Percentiles rank a stretch among this genome's conserved stretches.
Evolutionary conservation across 2,888 invertebrate genomes (phyloP).

Genomic region (Linyphia triangularis): DNA sequence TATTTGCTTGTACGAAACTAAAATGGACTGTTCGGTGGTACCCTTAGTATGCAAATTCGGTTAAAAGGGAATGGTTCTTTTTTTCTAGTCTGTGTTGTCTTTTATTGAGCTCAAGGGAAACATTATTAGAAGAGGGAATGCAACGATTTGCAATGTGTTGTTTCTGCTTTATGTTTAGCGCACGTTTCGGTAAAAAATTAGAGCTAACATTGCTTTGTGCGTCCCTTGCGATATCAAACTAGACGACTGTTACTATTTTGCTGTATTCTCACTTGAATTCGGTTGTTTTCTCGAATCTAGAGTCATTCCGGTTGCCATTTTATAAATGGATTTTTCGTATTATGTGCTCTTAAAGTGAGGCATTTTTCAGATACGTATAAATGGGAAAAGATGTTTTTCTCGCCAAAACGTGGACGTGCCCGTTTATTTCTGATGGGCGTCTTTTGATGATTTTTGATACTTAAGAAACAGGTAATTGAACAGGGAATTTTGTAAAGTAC

Average conservation of each 20-base stretch:
- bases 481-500: not conserved
- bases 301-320: constrained; percentile 18
- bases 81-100: not conserved
- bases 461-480: not conserved
- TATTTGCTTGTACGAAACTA: not conserved
- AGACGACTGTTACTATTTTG: not conserved
- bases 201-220: not conserved
- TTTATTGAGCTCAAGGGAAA: constrained; percentile 14
- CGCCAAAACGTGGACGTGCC: not conserved
- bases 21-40: not conserved
- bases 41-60: constrained; percentile 25
- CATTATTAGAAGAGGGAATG: not conserved
- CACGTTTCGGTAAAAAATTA: constrained; percentile 33
- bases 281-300: not conserved
- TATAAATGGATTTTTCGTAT: constrained; percentile 12
- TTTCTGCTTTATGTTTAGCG: constrained; percentile 14
- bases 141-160: not conserved
- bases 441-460: not conserved
- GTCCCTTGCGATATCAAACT: not conserved
- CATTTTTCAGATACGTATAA: not conserved
- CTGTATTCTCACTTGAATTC: not conserved
- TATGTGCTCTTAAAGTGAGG: not conserved
- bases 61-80: not conserved
- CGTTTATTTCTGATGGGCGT: not conserved
- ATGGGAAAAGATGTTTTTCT: not conserved